Percentiles rank a stretch among this genome's conserved stretches.
phyloP scores from a whole-genome alignment of 2,113 vertebrate genomes.

The Cephalopterus ornatus region DNA sequence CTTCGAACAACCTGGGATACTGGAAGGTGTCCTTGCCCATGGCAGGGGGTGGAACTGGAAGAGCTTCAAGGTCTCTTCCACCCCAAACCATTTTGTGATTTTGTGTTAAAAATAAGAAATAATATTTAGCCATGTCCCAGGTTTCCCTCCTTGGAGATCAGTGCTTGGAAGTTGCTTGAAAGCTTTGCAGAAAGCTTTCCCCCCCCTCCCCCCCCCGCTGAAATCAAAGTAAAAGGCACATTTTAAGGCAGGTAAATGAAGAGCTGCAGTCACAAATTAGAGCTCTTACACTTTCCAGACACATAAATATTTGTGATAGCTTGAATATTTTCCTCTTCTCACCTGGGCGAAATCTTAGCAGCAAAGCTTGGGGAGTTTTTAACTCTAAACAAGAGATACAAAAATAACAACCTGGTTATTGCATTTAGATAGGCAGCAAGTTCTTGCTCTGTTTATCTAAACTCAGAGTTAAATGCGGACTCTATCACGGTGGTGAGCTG shows the following conservation, averaged over 20 bases:
- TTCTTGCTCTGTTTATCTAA: neutral
- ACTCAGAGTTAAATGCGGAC: fast-evolving
- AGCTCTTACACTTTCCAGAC: neutral
- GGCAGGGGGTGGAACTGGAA: neutral
- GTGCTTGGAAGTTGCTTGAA: neutral
- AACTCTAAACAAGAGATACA: neutral
- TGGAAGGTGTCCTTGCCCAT: neutral
- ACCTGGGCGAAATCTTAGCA: neutral
- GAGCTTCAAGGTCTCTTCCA: neutral
- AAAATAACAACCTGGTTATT: neutral
- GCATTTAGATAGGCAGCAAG: fast-evolving
- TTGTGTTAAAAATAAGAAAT: neutral
- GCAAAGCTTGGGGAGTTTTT: neutral
- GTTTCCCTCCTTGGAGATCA: neutral
- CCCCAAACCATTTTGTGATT: neutral
- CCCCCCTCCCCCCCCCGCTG: neutral
- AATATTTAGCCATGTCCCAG: neutral
- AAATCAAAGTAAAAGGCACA: neutral
- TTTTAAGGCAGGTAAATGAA: neutral
- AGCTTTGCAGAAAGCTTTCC: neutral
- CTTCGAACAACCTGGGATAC: fast-evolving
- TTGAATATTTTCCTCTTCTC: neutral
- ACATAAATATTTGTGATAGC: neutral
- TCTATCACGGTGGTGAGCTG: fast-evolving
- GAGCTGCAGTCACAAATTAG: neutral